A percentile compares a stretch with the other conserved stretches of the same genome.
Evolutionary conservation across 2,797 vertebrate species (phyloP).

Genomic region (Syngnathus acus): DNA sequence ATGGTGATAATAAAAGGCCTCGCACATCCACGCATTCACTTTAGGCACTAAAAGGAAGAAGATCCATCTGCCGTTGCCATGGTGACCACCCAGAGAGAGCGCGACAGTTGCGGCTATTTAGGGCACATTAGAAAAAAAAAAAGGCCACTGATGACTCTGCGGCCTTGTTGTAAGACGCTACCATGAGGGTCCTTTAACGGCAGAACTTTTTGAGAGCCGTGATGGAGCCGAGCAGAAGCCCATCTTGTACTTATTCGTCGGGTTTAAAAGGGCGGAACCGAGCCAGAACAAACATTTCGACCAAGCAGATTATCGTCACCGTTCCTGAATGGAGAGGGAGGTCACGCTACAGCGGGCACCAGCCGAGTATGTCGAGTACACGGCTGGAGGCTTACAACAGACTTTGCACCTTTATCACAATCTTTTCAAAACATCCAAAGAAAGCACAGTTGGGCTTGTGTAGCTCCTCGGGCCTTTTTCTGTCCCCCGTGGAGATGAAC

Average conservation of each 20-base stretch:
- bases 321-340: background rate
- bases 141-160: background rate
- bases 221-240: background rate
- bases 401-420: background rate
- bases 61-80: background rate
- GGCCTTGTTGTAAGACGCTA: background rate
- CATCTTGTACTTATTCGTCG: background rate
- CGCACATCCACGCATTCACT: background rate
- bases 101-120: background rate
- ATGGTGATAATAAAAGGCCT: background rate
- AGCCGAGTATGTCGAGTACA: background rate
- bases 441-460: background rate
- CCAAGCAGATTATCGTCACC: background rate
- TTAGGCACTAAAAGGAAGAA: background rate
- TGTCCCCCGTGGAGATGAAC: background rate
- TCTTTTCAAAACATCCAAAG: background rate
- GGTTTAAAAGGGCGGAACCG: constrained; percentile 1
- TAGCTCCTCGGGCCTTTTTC: background rate
- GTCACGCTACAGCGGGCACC: background rate
- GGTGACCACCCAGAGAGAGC: background rate
- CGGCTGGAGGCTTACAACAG: no score
- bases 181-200: no score
- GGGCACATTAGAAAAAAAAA: background rate
- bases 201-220: background rate
- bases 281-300: constrained; percentile 1